Evolutionary conservation across 2,888 invertebrate genomes (phyloP).

Genomic region (Tigriopus californicus): DNA sequence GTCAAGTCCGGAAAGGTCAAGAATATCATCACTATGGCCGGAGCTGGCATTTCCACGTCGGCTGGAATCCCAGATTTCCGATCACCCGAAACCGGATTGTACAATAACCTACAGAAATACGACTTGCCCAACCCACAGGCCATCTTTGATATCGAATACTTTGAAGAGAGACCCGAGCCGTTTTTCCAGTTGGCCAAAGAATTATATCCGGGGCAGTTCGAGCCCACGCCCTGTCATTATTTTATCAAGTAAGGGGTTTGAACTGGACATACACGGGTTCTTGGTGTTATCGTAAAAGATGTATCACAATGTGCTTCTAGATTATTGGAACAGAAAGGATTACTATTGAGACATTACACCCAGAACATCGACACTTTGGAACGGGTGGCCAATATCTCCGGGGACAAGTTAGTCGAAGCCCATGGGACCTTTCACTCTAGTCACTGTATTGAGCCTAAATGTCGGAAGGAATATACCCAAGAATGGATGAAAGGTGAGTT

Average conservation of each 20-base stretch:
- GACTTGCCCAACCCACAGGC: constrained; percentile 76
- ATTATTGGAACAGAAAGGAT: constrained; percentile 57
- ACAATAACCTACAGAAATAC: constrained; percentile 68
- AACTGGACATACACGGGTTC: too few species aligned
- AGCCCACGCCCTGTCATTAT: constrained; percentile 76
- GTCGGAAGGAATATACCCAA: constrained; percentile 47
- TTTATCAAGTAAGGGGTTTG: constrained; percentile 40
- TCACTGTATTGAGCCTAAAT: constrained; percentile 46
- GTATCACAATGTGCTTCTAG: constrained; percentile 21
- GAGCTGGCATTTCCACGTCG: constrained; percentile 85
- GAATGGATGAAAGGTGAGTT: constrained; percentile 56
- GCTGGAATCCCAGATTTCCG: constrained; percentile 30
- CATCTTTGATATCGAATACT: constrained; percentile 77
- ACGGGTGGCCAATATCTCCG: constrained; percentile 58
- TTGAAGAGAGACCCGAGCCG: constrained; percentile 68
- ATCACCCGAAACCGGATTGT: constrained; percentile 75
- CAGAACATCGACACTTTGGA: constrained; percentile 91
- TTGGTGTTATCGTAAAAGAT: too few species aligned
- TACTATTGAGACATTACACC: constrained; percentile 35
- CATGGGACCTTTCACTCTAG: constrained; percentile 82
- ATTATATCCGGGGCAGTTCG: constrained; percentile 62
- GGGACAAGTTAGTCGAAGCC: constrained; percentile 72
- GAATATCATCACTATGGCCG: constrained; percentile 79
- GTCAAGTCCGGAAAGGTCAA: constrained; percentile 45
- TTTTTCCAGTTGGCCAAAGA: constrained; percentile 80